A percentile compares a stretch with the other conserved stretches of the same genome.
These are phyloP conservation scores for Enteromius radiatus DNA, from an alignment of 2,797 vertebrate genomes.

Conservation along the genomic window DNA sequence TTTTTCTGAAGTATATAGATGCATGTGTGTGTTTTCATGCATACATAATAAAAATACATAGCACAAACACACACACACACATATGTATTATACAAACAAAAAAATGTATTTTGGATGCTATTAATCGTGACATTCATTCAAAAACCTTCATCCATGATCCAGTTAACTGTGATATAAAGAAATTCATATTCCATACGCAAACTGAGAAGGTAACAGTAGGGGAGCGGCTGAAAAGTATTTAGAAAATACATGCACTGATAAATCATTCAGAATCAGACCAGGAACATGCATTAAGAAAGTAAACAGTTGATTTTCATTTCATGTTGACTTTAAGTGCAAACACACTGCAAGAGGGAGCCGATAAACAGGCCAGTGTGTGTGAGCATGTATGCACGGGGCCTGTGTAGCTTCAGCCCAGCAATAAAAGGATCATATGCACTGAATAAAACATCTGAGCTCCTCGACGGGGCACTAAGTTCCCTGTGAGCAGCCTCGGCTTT, in stretches of 20 bases:
- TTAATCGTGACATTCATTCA: too few species aligned
- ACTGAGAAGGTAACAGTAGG: neutral
- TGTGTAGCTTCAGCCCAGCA: slow-evolving; percentile 1
- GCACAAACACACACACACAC: too few species aligned
- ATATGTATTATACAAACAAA: too few species aligned
- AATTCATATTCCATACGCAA: neutral
- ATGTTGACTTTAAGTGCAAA: neutral
- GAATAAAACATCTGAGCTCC: slow-evolving; percentile 46
- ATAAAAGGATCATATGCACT: slow-evolving; percentile 26
- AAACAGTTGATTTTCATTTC: neutral
- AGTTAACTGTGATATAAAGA: neutral
- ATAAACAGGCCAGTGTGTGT: neutral
- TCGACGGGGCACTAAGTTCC: slow-evolving; percentile 13
- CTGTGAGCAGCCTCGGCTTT: slow-evolving; percentile 17
- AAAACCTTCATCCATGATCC: neutral
- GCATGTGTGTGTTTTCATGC: too few species aligned
- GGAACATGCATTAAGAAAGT: neutral
- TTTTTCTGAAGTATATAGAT: too few species aligned
- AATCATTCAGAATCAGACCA: neutral
- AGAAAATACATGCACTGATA: neutral
- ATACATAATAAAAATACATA: too few species aligned
- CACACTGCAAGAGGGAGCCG: neutral
- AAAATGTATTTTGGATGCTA: too few species aligned
- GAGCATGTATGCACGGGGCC: neutral
- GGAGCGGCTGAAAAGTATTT: neutral